Conservation (phyloP, 2,113 vertebrate species). For the Lophotis ruficrista region DNA sequence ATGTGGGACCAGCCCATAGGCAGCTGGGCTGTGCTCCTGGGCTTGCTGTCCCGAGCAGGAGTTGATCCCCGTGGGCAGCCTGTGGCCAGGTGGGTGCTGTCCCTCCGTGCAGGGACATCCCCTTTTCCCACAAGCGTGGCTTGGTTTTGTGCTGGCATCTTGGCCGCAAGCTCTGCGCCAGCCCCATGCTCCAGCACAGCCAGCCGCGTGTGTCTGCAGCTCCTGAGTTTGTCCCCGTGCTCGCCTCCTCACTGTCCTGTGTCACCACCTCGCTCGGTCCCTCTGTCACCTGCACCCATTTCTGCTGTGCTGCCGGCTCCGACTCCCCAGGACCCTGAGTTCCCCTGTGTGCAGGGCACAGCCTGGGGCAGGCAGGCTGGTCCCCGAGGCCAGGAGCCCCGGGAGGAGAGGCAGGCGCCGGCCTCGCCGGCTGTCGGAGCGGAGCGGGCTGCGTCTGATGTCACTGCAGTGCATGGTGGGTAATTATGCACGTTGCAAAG, state of each 20-base stretch:
- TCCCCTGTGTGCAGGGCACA: accelerated
- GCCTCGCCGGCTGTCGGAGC: not conserved
- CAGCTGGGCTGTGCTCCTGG: not conserved
- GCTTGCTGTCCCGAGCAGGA: not conserved
- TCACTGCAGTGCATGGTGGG: conserved; percentile 65
- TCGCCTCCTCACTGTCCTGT: not conserved
- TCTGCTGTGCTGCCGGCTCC: not conserved
- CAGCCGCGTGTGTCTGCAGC: not conserved
- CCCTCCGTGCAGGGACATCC: accelerated
- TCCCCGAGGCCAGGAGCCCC: not conserved
- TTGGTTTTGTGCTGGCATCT: not conserved
- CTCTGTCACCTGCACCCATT: not conserved
- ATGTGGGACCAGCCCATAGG: not conserved
- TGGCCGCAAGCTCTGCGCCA: accelerated
- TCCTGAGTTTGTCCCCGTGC: not conserved
- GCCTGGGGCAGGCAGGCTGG: not conserved
- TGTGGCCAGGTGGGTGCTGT: not conserved
- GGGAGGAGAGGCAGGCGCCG: not conserved
- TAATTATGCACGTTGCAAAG: conserved; percentile 69
- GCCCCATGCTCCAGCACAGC: not conserved
- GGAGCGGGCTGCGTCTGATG: conserved; percentile 58
- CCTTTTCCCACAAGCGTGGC: accelerated
- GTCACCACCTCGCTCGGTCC: accelerated
- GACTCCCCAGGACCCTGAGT: not conserved
- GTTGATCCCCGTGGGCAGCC: not conserved